These are phyloP conservation scores for Centropus bengalensis DNA, from an alignment of 2,113 vertebrate genomes.

Conservation along the genomic window DNA sequence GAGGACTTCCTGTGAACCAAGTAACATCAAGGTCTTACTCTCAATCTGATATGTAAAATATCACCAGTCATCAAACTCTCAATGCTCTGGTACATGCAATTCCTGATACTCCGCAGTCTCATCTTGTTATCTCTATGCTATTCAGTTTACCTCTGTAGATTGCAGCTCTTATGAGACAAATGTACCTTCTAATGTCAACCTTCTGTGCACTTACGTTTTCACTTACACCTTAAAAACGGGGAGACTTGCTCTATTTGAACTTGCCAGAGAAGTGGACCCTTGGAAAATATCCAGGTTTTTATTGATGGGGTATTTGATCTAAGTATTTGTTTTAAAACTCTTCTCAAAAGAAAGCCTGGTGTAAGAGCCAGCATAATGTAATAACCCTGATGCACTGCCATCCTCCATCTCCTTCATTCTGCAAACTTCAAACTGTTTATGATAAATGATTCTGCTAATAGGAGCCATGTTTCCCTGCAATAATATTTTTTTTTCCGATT, in stretches of 20 bases:
- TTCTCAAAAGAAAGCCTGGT: background rate
- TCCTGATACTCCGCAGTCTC: background rate
- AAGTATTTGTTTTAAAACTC: conserved; percentile 22
- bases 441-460: background rate
- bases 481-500: background rate
- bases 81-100: background rate
- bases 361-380: background rate
- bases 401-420: background rate
- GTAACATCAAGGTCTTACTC: background rate
- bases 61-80: background rate
- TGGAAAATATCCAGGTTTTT: conserved; percentile 32
- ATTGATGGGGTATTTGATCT: conserved; percentile 16
- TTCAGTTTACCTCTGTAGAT: background rate
- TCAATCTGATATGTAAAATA: background rate
- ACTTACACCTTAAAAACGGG: background rate
- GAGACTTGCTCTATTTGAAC: background rate
- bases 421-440: background rate
- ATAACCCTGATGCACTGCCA: background rate
- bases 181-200: background rate
- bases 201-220: background rate
- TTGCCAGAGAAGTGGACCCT: background rate
- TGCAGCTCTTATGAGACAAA: background rate
- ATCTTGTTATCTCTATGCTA: background rate
- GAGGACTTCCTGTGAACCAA: background rate
- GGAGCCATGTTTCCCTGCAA: background rate